These are phyloP conservation scores for Sesamia nonagrioides DNA, from an alignment of 1,140 invertebrate species.

Conservation along the genomic window DNA sequence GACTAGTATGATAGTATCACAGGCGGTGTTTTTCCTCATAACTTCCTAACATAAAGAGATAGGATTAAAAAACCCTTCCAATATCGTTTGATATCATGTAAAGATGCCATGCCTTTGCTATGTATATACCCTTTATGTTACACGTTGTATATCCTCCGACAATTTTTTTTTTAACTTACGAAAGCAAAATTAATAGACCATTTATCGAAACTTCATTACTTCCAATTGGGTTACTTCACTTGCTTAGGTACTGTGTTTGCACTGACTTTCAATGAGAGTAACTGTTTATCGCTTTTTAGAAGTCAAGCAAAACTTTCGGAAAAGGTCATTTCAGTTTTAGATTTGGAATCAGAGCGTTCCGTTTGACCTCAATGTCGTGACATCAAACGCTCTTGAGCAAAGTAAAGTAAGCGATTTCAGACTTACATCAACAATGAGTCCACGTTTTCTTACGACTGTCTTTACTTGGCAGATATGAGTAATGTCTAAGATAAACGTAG, in stretches of 20 bases:
- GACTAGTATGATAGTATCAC: too few relatives aligned
- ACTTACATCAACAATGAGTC: too few relatives aligned
- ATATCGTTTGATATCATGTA: too few relatives aligned
- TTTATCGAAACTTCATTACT: conserved; percentile 13
- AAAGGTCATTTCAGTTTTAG: background rate
- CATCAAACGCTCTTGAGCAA: background rate
- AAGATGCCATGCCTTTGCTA: too few relatives aligned
- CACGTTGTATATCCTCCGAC: background rate
- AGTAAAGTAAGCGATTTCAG: background rate
- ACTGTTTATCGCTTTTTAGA: conserved; percentile 3
- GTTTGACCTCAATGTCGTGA: too few relatives aligned
- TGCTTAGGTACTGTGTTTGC: background rate
- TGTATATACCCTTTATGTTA: too few relatives aligned
- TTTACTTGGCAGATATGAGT: too few relatives aligned
- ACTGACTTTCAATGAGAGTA: background rate
- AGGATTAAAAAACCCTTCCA: too few relatives aligned
- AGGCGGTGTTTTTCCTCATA: too few relatives aligned
- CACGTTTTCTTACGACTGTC: too few relatives aligned
- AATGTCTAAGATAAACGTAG: too few relatives aligned
- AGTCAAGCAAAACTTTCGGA: background rate
- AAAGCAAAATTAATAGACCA: conserved; percentile 21
- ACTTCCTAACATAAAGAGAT: too few relatives aligned
- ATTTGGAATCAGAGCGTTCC: background rate
- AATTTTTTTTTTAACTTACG: background rate
- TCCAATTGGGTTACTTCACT: background rate